These are phyloP conservation scores for Pelusios castaneus DNA, from an alignment of 2,113 vertebrate species.

Conservation along the genomic window DNA sequence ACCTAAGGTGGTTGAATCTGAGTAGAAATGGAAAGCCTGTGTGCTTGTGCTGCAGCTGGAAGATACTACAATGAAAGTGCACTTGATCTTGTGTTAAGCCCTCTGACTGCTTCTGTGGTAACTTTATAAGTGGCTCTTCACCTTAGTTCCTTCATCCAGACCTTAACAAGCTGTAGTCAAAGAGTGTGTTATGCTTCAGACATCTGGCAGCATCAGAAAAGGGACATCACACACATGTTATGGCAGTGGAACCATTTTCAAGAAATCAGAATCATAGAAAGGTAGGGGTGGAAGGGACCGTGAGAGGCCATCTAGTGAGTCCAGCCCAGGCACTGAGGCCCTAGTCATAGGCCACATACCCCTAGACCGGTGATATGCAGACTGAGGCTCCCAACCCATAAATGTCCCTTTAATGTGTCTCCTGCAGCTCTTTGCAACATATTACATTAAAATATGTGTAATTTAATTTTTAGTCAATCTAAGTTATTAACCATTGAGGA, in stretches of 20 bases:
- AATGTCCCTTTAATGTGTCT: neutral
- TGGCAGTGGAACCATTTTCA: neutral
- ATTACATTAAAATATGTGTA: neutral
- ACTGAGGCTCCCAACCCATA: neutral
- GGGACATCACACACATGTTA: fast-evolving
- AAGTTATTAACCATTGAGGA: no score
- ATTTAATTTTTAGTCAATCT: no score
- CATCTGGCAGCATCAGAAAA: neutral
- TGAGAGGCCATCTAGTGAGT: neutral
- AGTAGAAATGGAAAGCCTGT: neutral
- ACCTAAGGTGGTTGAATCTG: neutral
- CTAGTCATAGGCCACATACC: neutral
- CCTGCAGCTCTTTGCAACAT: neutral
- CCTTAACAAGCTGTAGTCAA: neutral
- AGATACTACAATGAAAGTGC: neutral
- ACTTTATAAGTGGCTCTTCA: constrained; percentile 25
- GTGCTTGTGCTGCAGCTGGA: neutral
- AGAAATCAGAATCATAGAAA: neutral
- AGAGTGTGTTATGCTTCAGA: neutral
- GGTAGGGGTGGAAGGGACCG: neutral
- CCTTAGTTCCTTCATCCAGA: neutral
- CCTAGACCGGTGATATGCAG: neutral
- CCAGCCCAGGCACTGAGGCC: neutral
- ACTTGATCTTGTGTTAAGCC: constrained; percentile 6
- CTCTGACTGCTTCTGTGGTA: neutral